A percentile compares a stretch with the other conserved stretches of the same genome.
Evolutionary conservation across 1,140 invertebrate genomes (phyloP).

Genomic region (Ceratina calcarata): DNA sequence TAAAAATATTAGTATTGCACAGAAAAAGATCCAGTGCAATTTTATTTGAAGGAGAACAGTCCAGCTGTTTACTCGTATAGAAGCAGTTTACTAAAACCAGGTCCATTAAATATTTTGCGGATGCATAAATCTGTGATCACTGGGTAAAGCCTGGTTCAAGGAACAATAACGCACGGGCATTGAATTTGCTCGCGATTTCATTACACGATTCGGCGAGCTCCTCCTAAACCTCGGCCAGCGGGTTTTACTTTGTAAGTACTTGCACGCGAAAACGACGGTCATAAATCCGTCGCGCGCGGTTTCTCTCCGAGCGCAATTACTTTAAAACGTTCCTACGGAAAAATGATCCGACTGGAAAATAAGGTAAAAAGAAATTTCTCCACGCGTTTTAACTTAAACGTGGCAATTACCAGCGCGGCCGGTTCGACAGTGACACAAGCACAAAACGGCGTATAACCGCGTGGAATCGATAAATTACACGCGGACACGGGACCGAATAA

Average conservation of each 20-base stretch:
- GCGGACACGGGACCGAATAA: conserved; percentile 22
- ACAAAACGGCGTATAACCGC: conserved; percentile 28
- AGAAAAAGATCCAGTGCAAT: too few species aligned
- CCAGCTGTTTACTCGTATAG: too few species aligned
- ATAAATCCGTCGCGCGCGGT: conserved; percentile 18
- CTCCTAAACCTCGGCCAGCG: neutral
- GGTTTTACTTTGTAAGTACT: too few species aligned
- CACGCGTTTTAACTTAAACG: conserved; percentile 36
- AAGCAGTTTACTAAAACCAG: too few species aligned
- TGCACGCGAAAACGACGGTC: neutral
- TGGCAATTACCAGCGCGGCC: conserved; percentile 29
- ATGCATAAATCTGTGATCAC: too few species aligned
- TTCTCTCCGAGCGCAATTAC: conserved; percentile 23
- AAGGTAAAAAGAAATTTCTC: neutral
- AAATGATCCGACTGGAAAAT: conserved; percentile 13
- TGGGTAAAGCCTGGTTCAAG: too few species aligned
- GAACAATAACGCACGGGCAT: too few species aligned
- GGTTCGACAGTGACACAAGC: conserved; percentile 44
- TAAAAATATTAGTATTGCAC: too few species aligned
- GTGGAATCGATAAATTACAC: conserved; percentile 43
- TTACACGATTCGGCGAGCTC: conserved; percentile 23
- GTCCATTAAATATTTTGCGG: too few species aligned
- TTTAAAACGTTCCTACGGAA: conserved; percentile 22
- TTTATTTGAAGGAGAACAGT: too few species aligned
- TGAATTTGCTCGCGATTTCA: conserved; percentile 15